Conservation (phyloP, 64 coral and sea anemone species). For the Montipora foliosa region DNA sequence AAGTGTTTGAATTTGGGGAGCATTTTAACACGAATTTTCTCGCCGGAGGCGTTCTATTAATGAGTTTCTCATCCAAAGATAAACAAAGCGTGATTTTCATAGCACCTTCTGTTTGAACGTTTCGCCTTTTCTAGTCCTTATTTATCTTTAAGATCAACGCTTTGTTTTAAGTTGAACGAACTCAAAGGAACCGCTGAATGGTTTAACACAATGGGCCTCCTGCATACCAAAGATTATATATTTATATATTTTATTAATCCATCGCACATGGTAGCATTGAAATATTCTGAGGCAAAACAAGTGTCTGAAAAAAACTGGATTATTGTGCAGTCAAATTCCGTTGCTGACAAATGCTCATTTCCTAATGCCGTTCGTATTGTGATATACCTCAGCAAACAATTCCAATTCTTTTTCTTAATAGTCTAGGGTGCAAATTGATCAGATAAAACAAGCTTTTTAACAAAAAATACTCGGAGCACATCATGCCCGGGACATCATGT, state of each 20-base stretch:
- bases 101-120: background rate
- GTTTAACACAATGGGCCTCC: constrained; percentile 35
- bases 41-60: constrained; percentile 37
- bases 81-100: constrained; percentile 69
- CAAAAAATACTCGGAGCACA: background rate
- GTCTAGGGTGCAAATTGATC: background rate
- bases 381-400: constrained; percentile 24
- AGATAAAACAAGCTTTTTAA: constrained; percentile 12
- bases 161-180: constrained; percentile 58
- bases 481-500: background rate
- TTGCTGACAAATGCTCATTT: background rate
- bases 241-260: constrained; percentile 61
- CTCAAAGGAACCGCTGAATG: constrained; percentile 87
- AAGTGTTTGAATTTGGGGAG: constrained; percentile 38
- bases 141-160: constrained; percentile 72
- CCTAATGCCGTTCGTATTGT: background rate
- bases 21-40: background rate
- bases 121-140: constrained; percentile 59
- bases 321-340: background rate
- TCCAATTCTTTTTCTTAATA: background rate
- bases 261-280: constrained; percentile 28
- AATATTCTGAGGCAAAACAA: background rate
- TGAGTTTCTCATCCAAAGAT: constrained; percentile 39
- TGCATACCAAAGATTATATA: constrained; percentile 7
- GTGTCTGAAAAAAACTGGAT: background rate